Conservation (phyloP, 2,797 vertebrate species). For the Anguilla pacifica region DNA sequence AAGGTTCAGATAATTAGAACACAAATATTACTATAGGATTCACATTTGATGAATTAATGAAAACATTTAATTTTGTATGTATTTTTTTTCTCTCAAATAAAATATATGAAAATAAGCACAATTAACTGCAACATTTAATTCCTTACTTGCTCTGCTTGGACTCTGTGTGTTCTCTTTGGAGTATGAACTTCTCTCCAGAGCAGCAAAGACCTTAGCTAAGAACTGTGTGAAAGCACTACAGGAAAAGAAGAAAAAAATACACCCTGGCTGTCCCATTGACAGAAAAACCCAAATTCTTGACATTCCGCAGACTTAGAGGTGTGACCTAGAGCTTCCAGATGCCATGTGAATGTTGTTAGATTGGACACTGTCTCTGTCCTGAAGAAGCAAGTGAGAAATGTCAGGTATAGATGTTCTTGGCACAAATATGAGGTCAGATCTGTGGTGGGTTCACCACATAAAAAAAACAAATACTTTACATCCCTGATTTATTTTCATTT, state of each 20-base stretch:
- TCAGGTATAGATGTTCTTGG: background rate
- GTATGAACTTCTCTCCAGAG: background rate
- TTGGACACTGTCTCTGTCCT: constrained; percentile 25
- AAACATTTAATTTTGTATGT: background rate
- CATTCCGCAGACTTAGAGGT: constrained; percentile 75
- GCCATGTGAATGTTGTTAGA: constrained; percentile 61
- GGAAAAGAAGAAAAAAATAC: background rate
- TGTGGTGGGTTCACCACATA: background rate
- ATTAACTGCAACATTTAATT: background rate
- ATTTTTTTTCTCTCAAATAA: background rate
- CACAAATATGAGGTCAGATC: background rate
- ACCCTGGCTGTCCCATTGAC: constrained; percentile 42
- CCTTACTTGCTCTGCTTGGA: background rate
- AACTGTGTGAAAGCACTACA: background rate
- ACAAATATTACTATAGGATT: background rate
- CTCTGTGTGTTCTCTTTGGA: background rate
- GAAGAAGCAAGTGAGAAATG: background rate
- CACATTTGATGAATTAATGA: background rate
- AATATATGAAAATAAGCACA: background rate
- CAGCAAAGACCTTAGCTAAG: background rate
- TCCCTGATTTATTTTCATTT: background rate
- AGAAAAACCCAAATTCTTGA: constrained; percentile 70
- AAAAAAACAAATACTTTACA: background rate
- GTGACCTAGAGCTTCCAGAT: constrained; percentile 65
- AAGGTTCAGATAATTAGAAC: background rate